Conservation (phyloP, 2,797 vertebrate species). For the Acipenser ruthenus region DNA sequence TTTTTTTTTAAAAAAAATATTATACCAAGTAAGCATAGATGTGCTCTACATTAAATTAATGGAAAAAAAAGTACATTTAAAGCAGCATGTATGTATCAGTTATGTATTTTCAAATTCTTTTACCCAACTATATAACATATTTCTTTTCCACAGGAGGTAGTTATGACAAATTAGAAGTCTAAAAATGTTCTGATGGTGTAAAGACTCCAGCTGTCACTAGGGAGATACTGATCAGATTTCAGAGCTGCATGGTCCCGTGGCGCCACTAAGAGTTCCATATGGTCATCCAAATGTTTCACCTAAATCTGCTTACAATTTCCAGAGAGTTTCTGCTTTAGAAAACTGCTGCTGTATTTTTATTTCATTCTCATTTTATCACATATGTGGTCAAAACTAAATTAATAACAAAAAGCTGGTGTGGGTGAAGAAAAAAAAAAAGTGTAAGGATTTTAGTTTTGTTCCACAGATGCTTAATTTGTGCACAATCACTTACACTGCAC, state of each 20-base stretch:
- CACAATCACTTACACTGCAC: no score
- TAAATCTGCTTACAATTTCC: conserved; percentile 71
- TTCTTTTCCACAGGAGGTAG: conserved; percentile 98
- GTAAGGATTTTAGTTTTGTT: no score
- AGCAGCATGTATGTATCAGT: conserved; percentile 39
- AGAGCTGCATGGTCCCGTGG: conserved; percentile 93
- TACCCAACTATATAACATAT: conserved; percentile 91
- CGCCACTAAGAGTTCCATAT: conserved; percentile 96
- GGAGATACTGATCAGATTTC: conserved; percentile 99
- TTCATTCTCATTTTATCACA: conserved; percentile 1
- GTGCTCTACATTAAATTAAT: no score
- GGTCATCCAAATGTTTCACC: conserved; percentile 97
- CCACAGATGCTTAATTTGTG: no score
- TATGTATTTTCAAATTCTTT: conserved; percentile 53
- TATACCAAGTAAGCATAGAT: no score
- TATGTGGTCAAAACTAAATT: conserved; percentile 1
- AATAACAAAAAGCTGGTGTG: no score
- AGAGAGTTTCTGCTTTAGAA: conserved; percentile 49
- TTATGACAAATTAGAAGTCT: conserved; percentile 99
- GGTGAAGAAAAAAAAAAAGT: no score
- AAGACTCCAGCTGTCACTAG: conserved; percentile 98
- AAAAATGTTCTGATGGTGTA: conserved; percentile 98
- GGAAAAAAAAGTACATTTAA: conserved; percentile 27
- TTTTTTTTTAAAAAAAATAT: no score
- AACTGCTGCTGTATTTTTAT: conserved; percentile 31